Conservation (phyloP, 2,113 vertebrate species). For the Chinchilla lanigera region DNA sequence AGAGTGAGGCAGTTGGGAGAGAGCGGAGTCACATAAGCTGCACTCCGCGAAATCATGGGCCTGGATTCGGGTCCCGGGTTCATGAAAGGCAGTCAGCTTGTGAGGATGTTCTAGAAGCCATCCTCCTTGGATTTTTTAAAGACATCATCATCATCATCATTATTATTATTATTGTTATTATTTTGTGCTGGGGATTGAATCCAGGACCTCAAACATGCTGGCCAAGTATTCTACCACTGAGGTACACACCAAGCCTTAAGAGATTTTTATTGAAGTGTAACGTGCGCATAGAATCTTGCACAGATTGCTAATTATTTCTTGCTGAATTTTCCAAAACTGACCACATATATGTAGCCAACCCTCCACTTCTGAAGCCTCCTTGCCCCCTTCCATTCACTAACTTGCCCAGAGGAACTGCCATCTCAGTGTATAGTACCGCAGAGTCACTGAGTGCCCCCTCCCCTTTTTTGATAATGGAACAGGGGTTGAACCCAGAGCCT, state of each 20-base stretch:
- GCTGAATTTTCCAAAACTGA: not conserved
- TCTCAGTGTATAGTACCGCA: not conserved
- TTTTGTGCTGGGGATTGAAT: not conserved
- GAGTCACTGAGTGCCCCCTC: not conserved
- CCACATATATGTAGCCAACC: not conserved
- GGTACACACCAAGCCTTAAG: not conserved
- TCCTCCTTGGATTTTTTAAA: not conserved
- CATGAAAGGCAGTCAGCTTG: not conserved
- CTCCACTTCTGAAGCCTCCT: not conserved
- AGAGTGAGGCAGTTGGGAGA: not conserved
- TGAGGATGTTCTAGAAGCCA: conserved; percentile 9
- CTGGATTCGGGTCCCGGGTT: not conserved
- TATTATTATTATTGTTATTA: not conserved
- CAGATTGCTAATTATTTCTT: not conserved
- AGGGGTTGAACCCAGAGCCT: not conserved
- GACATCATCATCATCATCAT: not conserved
- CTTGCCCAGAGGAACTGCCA: not conserved
- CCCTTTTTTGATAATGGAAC: not conserved
- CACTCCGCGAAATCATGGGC: not conserved
- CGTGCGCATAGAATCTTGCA: not conserved
- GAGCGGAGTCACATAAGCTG: not conserved
- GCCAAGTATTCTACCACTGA: not conserved
- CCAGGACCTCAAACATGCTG: not conserved
- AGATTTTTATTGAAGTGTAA: not conserved
- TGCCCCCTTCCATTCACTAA: not conserved